A percentile compares a stretch with the other conserved stretches of the same genome.
These are phyloP conservation scores for Lasioglossum vierecki DNA, from an alignment of 2,888 invertebrate genomes.

Conservation along the genomic window DNA sequence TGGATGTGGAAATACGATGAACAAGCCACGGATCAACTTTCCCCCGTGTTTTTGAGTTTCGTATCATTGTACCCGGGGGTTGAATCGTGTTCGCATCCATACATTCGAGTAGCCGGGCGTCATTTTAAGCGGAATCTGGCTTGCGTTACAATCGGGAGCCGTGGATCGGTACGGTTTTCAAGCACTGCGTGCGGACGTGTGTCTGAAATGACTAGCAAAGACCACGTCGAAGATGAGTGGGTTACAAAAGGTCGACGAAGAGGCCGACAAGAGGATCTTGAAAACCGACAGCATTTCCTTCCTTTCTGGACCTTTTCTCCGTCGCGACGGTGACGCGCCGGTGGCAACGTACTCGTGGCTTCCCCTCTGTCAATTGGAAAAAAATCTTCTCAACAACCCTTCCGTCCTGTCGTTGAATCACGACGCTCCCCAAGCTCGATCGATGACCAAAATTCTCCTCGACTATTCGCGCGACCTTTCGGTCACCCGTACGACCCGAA, in stretches of 20 bases:
- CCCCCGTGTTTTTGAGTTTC: not conserved
- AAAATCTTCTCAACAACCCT: conserved; percentile 15
- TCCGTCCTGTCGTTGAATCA: not conserved
- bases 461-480: not conserved
- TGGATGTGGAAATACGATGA: not conserved
- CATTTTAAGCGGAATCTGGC: not conserved
- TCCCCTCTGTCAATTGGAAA: conserved; percentile 14
- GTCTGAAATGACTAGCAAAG: conserved; percentile 55
- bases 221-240: conserved; percentile 45
- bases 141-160: not conserved
- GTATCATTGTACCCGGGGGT: not conserved
- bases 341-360: not conserved
- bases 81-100: not conserved
- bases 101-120: not conserved
- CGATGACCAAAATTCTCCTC: not conserved
- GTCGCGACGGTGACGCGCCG: not conserved
- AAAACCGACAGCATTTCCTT: conserved; percentile 52
- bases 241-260: conserved; percentile 50
- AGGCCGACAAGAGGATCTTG: conserved; percentile 46
- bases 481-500: not conserved
- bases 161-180: conserved; percentile 19
- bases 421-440: not conserved
- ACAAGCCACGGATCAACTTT: not conserved
- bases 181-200: conserved; percentile 2
- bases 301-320: conserved; percentile 34